Conservation (phyloP, 2,888 invertebrate species). For the Ennomos fuscantarius region DNA sequence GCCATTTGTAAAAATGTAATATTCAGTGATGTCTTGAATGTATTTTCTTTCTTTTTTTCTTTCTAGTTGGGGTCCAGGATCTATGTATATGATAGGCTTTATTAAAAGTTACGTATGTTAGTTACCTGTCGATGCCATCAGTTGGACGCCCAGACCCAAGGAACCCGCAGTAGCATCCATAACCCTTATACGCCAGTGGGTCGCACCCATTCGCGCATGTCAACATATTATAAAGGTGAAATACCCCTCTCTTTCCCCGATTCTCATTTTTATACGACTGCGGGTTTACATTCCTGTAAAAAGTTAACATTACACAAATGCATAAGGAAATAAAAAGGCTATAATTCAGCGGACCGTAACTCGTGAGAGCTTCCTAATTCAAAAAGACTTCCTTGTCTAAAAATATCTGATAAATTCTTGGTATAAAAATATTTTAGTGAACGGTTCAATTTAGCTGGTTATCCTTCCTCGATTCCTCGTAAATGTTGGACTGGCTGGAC, state of each 20-base stretch:
- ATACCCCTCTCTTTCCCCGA: conserved; percentile 89
- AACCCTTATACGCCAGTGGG: conserved; percentile 93
- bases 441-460: no score
- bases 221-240: conserved; percentile 94
- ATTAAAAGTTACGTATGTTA: neutral
- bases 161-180: conserved; percentile 96
- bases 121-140: conserved; percentile 92
- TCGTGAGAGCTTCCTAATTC: conserved; percentile 4
- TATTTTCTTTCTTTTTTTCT: no score
- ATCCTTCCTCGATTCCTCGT: no score
- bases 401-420: neutral
- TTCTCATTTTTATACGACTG: conserved; percentile 57
- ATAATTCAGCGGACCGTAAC: conserved; percentile 20
- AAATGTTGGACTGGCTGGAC: no score
- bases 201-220: conserved; percentile 94
- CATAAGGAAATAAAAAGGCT: conserved; percentile 22
- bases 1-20: no score
- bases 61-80: no score
- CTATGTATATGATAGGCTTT: no score
- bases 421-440: no score
- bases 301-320: conserved; percentile 8
- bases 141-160: conserved; percentile 91
- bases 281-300: conserved; percentile 63
- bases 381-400: conserved; percentile 15
- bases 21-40: no score